Conservation (phyloP, 1,140 invertebrate species). For the Drosophila pandora region DNA sequence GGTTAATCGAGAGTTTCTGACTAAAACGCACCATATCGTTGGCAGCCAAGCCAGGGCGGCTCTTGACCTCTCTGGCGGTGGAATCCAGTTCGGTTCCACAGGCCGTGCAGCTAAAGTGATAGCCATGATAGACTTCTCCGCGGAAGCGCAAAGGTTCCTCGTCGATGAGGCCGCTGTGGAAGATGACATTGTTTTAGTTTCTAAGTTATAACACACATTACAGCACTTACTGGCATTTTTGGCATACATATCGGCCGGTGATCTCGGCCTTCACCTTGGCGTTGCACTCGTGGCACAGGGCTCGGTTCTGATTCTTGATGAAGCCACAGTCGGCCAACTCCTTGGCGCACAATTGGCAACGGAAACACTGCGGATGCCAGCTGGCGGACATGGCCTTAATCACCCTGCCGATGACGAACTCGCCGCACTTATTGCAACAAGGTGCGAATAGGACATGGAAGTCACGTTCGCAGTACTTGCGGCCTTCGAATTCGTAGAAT, state of each 20-base stretch:
- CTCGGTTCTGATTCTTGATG: slow-evolving; percentile 95
- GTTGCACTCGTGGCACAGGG: slow-evolving; percentile 98
- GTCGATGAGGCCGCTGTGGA: slow-evolving; percentile 94
- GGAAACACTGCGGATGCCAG: slow-evolving; percentile 99
- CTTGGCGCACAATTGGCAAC: slow-evolving; percentile 95
- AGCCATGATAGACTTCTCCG: slow-evolving; percentile 99
- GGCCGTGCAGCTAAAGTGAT: slow-evolving; percentile 98
- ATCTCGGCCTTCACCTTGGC: slow-evolving; percentile 97
- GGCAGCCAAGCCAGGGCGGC: slow-evolving; percentile 93
- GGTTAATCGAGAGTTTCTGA: not conserved
- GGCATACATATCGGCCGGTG: slow-evolving; percentile 98
- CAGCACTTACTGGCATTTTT: slow-evolving; percentile 96
- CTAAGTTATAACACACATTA: not conserved
- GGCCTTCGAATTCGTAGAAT: slow-evolving; percentile 99
- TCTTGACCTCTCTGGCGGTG: slow-evolving; percentile 97
- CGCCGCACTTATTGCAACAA: slow-evolving; percentile 98
- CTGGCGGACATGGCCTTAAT: slow-evolving; percentile 99
- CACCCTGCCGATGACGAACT: slow-evolving; percentile 98
- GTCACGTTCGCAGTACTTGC: slow-evolving; percentile 99
- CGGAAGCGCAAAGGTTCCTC: slow-evolving; percentile 97
- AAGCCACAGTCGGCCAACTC: slow-evolving; percentile 98
- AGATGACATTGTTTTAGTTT: not conserved
- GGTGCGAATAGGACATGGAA: slow-evolving; percentile 99
- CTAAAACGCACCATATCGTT: slow-evolving; percentile 89
- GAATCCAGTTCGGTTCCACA: slow-evolving; percentile 94